Conservation (phyloP, 2,888 invertebrate species). For the Caenorhabditis sulstoni region DNA sequence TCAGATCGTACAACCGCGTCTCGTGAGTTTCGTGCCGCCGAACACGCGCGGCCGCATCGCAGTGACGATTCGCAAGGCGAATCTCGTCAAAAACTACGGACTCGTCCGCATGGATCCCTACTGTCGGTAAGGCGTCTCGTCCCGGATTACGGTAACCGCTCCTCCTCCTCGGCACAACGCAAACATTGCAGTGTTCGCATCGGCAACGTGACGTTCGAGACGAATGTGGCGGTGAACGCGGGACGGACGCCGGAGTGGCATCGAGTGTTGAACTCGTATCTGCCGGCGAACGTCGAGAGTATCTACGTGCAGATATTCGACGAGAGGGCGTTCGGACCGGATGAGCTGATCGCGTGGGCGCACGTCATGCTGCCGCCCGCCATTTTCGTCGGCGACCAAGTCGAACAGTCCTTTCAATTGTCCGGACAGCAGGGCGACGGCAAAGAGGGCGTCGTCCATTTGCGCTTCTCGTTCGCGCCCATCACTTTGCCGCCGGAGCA, state of each 20-base stretch:
- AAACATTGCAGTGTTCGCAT: slow-evolving; percentile 88
- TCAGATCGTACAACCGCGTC: slow-evolving; percentile 41
- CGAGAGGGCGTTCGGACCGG: slow-evolving; percentile 94
- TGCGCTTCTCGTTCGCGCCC: slow-evolving; percentile 87
- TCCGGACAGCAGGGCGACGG: slow-evolving; percentile 96
- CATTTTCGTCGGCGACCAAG: slow-evolving; percentile 89
- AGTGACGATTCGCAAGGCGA: slow-evolving; percentile 77
- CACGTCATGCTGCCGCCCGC: slow-evolving; percentile 90
- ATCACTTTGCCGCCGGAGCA: slow-evolving; percentile 56
- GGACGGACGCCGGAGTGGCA: slow-evolving; percentile 90
- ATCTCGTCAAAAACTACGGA: slow-evolving; percentile 79
- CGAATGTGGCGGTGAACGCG: slow-evolving; percentile 94
- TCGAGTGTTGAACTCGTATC: slow-evolving; percentile 92
- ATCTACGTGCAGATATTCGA: slow-evolving; percentile 95
- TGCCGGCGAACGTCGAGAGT: slow-evolving; percentile 91
- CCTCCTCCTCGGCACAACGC: no score
- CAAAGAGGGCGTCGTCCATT: slow-evolving; percentile 92
- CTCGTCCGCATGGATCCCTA: slow-evolving; percentile 77
- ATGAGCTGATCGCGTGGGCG: slow-evolving; percentile 95
- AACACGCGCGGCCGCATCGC: slow-evolving; percentile 80
- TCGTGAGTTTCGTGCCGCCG: slow-evolving; percentile 78
- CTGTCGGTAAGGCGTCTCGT: slow-evolving; percentile 64
- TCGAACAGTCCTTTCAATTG: slow-evolving; percentile 95
- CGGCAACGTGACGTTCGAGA: slow-evolving; percentile 95
- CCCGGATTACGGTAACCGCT: not conserved